Base-by-base conservation (phyloP, 2,797 vertebrate species). In the Loris lydekkerianus region DNA sequence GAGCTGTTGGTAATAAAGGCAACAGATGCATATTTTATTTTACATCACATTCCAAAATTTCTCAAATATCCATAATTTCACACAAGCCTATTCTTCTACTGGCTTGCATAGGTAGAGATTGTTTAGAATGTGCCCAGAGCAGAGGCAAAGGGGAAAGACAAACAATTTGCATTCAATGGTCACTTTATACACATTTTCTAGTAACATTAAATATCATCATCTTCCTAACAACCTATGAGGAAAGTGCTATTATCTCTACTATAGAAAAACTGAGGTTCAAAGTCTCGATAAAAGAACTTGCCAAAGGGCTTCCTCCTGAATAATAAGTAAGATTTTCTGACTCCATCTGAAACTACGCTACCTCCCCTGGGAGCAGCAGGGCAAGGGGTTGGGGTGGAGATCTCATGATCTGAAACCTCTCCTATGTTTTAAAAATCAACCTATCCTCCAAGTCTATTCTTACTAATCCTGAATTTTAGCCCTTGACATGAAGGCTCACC, bases 191-290 rank as follows among this genome's bases (percentile, higher is more conserved):
- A 86, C 11, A 95, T 96, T 94, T 69, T 4, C 67, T 40, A 70
- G 58, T 88, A 91, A 87, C 27, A 77, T 69, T 76, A 94, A 96
- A 96, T 96, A 56, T 86, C 9, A 14, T 37, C 91, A 60, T 81
- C 88, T 93, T 83, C 2, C 29, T 73, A 92, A 92, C 5, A 73
- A 86, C 27, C 10, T 63, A 56, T 58, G 17, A n/a, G 20, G 6
- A 94, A 94, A 86, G 7, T 80, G 40, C 56, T 86, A 43, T 37
- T 40, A 56, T 67, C n/a, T 95, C 75, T 89, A 58, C 76, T 70
- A 87, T 82, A 94, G 9, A 87, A 80, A 97, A 94, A 95, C 49
- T 70, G n/a, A 94, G 61, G 25, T 29, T 96, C 78, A 91, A 37
- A 84, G 65, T 80, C 17, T 69, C n/a, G 56, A 84, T 86, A 91